Evolutionary conservation across 2,888 invertebrate species (phyloP), one percentile per base, ranked within the genome.

Genomic region (Diarsia rubi): DNA sequence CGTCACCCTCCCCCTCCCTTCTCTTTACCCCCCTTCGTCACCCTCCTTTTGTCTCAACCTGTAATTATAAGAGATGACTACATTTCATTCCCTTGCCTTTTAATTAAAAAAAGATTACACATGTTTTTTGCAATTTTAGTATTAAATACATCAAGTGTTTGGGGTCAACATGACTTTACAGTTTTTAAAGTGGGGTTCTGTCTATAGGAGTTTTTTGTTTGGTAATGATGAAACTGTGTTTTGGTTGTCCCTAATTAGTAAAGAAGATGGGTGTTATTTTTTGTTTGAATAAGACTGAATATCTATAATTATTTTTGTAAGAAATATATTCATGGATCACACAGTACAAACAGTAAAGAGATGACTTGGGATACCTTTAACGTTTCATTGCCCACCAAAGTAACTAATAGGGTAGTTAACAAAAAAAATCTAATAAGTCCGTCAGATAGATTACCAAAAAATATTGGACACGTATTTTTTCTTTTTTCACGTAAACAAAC

Each of bases 81-180:
- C 90, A 92, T 92, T 92, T 87, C 88, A 79, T 78, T 71, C 80
- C 82, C 82, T 76, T 88, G 86, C 86, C 89, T 88, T 89, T 89
- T 91, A 91, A 92, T 92, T 92, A 91, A 88, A 91, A 91, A 90
- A 89, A 91, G 86, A 91, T 91, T 90, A 91, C 87, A 86, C 81
- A 57, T 52, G 66, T 86, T 90, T 89, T 91, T 92, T 86, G 89
- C 87, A 80, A 86, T 83, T 89, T 89, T 78, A 60, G 70, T 81
- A 79, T 80, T 68, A 84, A 82, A 81, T 70, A 71, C 71, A 60
- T 75, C 78, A 68, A 75, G 69, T 81, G 77, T 60, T 73, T 86
- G 87, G 88, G 83, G 85, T 78, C 84, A 75, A 74, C 64, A 77
- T 87, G 87, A 87, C 87, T 63, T n/a, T 69, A 68, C 81, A 78